Conservation (phyloP, 2,113 vertebrate genomes). For the Calidris pygmaea region DNA sequence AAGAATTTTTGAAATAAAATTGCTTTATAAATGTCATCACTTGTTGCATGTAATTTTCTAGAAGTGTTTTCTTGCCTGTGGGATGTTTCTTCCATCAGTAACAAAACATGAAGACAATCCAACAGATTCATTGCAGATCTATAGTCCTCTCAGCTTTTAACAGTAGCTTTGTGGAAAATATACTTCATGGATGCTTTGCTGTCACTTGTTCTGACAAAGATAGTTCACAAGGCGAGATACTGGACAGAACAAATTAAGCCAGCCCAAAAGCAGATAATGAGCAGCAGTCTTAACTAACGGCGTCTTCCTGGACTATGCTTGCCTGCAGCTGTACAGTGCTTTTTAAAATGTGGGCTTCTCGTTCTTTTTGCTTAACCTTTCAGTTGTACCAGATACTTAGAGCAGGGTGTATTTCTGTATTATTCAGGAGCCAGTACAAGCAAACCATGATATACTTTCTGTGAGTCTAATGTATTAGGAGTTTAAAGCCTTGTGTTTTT, state of each 20-base stretch:
- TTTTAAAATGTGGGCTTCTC: background rate
- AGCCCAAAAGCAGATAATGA: background rate
- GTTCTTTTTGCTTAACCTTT: background rate
- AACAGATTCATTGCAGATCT: background rate
- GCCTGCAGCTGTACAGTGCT: background rate
- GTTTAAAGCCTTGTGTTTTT: slow-evolving; percentile 6
- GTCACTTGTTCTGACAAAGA: background rate
- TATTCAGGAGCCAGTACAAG: background rate
- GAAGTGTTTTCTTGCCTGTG: background rate
- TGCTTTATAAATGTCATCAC: background rate
- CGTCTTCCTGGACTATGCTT: background rate
- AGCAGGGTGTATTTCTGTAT: background rate
- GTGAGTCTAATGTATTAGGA: background rate
- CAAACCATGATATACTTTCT: background rate
- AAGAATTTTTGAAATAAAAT: background rate
- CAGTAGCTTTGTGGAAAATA: background rate
- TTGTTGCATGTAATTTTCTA: background rate
- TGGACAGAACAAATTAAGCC: background rate
- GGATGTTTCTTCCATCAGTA: background rate
- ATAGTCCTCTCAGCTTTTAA: background rate
- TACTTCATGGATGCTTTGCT: background rate
- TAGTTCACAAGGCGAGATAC: background rate
- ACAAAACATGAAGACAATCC: background rate
- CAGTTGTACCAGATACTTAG: background rate
- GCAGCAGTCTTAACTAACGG: background rate